These are phyloP conservation scores for Cyclura pinguis DNA, from an alignment of 2,797 vertebrate species.

Conservation along the genomic window DNA sequence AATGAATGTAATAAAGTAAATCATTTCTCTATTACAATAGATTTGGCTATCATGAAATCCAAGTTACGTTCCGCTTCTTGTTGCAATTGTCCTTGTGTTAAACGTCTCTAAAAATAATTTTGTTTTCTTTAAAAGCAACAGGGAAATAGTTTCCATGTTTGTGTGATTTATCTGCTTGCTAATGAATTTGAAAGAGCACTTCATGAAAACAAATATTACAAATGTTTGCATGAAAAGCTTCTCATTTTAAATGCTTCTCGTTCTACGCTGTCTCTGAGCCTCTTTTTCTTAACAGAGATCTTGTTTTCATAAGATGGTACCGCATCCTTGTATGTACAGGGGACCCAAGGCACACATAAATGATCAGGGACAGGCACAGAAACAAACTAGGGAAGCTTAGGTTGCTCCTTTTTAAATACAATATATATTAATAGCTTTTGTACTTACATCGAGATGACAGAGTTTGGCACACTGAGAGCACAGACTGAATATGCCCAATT, in stretches of 20 bases:
- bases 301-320: not conserved
- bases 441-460: not conserved
- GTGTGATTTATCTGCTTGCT: not conserved
- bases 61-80: not conserved
- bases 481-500: not conserved
- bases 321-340: not conserved
- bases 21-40: not conserved
- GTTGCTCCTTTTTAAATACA: not conserved
- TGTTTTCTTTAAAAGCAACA: not conserved
- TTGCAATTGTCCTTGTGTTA: not conserved
- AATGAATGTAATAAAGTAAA: not conserved
- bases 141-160: not conserved
- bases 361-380: not conserved
- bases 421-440: not conserved
- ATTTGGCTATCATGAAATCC: not conserved
- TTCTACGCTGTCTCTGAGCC: not conserved
- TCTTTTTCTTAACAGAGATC: not conserved
- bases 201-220: not conserved
- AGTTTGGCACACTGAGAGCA: not conserved
- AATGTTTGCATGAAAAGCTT: not conserved
- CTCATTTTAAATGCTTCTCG: not conserved
- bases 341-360: not conserved
- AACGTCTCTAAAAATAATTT: slow-evolving; percentile 1
- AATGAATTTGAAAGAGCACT: not conserved
- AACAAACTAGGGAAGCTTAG: not conserved